phyloP scores from a whole-genome alignment of 92 coral and sea anemone genomes.

The Blastomussa wellsi region DNA sequence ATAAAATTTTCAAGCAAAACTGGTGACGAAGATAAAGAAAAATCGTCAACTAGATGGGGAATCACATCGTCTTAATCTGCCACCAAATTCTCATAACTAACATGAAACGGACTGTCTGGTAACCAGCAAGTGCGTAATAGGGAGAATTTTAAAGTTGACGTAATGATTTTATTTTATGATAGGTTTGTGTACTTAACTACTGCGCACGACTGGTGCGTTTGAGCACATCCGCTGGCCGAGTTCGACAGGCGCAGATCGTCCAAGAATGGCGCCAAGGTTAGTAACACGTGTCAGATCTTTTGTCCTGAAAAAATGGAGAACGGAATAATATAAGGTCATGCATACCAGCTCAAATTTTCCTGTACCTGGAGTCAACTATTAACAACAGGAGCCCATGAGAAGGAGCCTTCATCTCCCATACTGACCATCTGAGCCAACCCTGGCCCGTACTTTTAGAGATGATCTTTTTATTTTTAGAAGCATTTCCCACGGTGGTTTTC shows the following conservation, averaged over 20 bases:
- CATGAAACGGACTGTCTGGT: not conserved
- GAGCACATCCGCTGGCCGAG: conserved; percentile 71
- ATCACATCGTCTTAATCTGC: not conserved
- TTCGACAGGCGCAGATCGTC: conserved; percentile 73
- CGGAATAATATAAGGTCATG: no score
- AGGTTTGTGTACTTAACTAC: conserved; percentile 57
- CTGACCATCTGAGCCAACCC: no score
- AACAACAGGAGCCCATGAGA: not conserved
- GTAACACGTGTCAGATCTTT: not conserved
- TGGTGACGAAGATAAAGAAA: not conserved
- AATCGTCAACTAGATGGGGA: not conserved
- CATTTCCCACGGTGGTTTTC: no score
- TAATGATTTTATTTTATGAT: not conserved
- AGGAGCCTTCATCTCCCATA: no score
- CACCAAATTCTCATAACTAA: not conserved
- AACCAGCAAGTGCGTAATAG: no score
- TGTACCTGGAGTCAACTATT: no score
- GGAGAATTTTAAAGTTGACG: not conserved
- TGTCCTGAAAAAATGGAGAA: no score
- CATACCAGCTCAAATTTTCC: no score
- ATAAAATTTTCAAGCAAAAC: not conserved
- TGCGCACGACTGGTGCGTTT: conserved; percentile 83
- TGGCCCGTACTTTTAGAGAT: no score
- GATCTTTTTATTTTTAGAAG: no score
- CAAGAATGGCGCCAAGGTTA: conserved; percentile 81